phyloP scores from a whole-genome alignment of 2,797 vertebrate genomes.

The Poecilia gillii region DNA sequence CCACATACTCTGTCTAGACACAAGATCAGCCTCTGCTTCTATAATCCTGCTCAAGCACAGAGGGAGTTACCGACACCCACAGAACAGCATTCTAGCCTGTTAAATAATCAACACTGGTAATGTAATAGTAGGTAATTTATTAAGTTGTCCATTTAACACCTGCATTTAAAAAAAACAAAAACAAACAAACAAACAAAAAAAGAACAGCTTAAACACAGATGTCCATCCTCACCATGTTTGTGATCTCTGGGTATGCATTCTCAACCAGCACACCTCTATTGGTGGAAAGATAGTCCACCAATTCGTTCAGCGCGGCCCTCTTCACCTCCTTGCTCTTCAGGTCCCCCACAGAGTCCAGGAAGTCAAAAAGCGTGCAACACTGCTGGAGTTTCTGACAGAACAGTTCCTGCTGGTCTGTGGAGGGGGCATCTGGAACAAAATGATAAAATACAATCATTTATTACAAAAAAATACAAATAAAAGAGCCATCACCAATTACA shows the following conservation, averaged over 20 bases:
- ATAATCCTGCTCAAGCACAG: conserved; percentile 38
- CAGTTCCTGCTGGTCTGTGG: conserved; percentile 93
- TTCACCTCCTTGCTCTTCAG: conserved; percentile 99
- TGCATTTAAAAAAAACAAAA: not conserved
- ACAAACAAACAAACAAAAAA: not conserved
- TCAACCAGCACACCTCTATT: conserved; percentile 96
- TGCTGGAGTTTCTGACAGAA: conserved; percentile 97
- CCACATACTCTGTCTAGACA: conserved; percentile 44
- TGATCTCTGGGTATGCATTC: conserved; percentile 93
- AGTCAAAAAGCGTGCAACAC: conserved; percentile 97
- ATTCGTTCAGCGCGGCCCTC: conserved; percentile 94
- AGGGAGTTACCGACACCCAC: conserved; percentile 28
- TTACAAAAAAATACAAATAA: not conserved
- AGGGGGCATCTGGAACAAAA: conserved; percentile 87
- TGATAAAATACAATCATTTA: conserved; percentile 34
- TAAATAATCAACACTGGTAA: conserved; percentile 1
- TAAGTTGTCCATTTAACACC: not conserved
- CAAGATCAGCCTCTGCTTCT: conserved; percentile 35
- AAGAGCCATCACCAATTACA: not conserved
- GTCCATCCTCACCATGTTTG: conserved; percentile 89
- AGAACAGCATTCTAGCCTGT: not conserved
- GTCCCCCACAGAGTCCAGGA: conserved; percentile 94
- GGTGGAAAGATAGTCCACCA: conserved; percentile 97
- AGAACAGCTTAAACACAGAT: not conserved
- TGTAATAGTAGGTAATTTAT: not conserved